Evolutionary conservation across 2,797 vertebrate genomes (phyloP).

Genomic region (Scarus forsteni): DNA sequence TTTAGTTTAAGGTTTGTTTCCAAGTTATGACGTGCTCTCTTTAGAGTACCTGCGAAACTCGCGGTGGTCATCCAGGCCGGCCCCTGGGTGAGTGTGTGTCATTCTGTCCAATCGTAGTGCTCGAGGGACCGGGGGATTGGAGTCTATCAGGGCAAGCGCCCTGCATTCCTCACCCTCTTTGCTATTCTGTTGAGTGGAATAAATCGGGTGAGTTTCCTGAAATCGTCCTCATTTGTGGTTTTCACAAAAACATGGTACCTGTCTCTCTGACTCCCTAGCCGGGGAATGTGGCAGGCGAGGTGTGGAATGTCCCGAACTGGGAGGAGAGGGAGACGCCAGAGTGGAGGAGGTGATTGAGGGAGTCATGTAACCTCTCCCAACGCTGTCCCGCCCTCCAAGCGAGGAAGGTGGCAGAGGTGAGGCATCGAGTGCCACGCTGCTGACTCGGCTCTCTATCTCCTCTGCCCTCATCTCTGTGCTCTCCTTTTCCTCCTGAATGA

Average conservation of each 20-base stretch:
- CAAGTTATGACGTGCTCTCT: background rate
- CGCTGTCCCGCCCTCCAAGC: constrained; percentile 80
- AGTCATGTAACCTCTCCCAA: constrained; percentile 89
- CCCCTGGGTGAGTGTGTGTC: constrained; percentile 92
- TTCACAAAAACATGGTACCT: constrained; percentile 64
- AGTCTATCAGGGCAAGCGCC: constrained; percentile 90
- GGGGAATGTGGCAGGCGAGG: constrained; percentile 91
- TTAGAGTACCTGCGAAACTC: constrained; percentile 85
- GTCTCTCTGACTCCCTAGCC: constrained; percentile 88
- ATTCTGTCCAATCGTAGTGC: constrained; percentile 91
- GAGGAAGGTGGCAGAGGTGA: constrained; percentile 83
- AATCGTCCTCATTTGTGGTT: background rate
- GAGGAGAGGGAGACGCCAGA: constrained; percentile 91
- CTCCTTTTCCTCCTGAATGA: constrained; percentile 95
- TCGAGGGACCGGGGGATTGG: constrained; percentile 88
- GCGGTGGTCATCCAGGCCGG: constrained; percentile 89
- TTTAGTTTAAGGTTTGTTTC: too few relatives aligned
- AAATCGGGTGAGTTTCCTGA: background rate
- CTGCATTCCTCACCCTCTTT: constrained; percentile 91
- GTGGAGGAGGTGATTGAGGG: constrained; percentile 92
- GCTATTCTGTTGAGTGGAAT: constrained; percentile 84
- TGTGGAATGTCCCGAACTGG: constrained; percentile 93
- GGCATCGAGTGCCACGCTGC: constrained; percentile 88
- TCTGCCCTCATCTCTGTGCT: constrained; percentile 92
- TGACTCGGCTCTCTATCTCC: constrained; percentile 93